Base-by-base conservation (phyloP, 2,113 vertebrate species). In the Sisor rabdophorus region DNA sequence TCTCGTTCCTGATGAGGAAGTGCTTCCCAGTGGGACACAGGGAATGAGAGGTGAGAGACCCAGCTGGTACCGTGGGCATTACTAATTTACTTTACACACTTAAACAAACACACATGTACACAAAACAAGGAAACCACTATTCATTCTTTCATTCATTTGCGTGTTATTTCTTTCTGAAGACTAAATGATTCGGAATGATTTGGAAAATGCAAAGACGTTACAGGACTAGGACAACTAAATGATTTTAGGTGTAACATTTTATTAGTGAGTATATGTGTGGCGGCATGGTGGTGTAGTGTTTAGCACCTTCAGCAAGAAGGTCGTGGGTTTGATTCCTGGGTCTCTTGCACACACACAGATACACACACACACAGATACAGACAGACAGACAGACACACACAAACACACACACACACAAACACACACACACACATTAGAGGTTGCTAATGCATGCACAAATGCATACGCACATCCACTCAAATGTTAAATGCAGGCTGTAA, bases 111-210 rank as follows among this genome's bases (percentile, higher is more conserved):
- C 47, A 70, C 36, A 22, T 28, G 20, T 28, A 61, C 59, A 36
- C 32, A 53, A 63, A 16, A 79, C 65, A 80, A 79, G 55, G 50
- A 48, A 53, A 44, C 61, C 67, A 61, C 67, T 70, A 60, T 80
- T 63, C 24, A 61, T 75, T 50, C 71, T 44, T 61, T 15, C 28
- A 26, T 30, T 12, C 28, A 26, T 30, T 5, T 60, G 58, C n/a
- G 61, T 64, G 61, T 30, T 60, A 30, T 0, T 7, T 16, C 56
- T 26, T 61, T 61, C 28, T 19, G 24, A 16, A 24, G 24, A 59
- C 11, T 24, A 59, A 26, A 59, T 30, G 26, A 36, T 64, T 64
- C 61, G 40, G 12, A 64, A 64, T 20, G 32, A 63, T 63, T 63
- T 36, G 17, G 32, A 63, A 30, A 63, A 36, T 63, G 60, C 30